phyloP scores from a whole-genome alignment of 35 echinoderm and acorn worm genomes.

The Apostichopus parvimensis region DNA sequence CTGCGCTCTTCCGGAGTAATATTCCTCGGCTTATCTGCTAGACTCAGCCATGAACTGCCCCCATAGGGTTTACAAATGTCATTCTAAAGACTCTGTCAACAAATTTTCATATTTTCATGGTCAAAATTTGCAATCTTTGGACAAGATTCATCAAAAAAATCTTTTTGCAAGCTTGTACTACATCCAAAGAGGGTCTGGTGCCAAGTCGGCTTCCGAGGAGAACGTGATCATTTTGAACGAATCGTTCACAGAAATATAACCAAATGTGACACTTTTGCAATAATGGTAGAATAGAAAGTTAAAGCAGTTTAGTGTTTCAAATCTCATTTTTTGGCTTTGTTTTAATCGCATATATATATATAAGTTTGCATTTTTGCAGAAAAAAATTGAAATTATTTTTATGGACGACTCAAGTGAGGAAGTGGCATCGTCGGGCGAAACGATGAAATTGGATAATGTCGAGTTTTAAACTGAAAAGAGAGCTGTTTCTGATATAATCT shows the following conservation, averaged over 20 bases:
- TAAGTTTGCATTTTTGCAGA: too few species aligned
- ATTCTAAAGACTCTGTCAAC: slow-evolving; percentile 45
- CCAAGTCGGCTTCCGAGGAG: slow-evolving; percentile 21
- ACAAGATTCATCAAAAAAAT: slow-evolving; percentile 28
- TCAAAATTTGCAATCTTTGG: slow-evolving; percentile 42
- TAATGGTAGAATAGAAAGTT: slow-evolving; percentile 21
- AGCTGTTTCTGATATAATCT: too few species aligned
- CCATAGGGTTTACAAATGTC: slow-evolving; percentile 52
- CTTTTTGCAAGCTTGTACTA: slow-evolving; percentile 41
- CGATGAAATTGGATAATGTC: too few species aligned
- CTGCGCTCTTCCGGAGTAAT: background rate
- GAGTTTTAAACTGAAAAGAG: too few species aligned
- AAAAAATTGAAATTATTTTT: too few species aligned
- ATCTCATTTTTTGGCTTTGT: background rate
- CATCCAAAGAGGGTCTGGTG: slow-evolving; percentile 41
- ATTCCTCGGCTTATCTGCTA: background rate
- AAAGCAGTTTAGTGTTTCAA: slow-evolving; percentile 9
- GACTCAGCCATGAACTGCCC: slow-evolving; percentile 43
- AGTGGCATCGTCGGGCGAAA: too few species aligned
- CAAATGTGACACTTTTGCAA: slow-evolving; percentile 46
- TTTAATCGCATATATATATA: background rate
- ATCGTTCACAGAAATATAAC: slow-evolving; percentile 20
- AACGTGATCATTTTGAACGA: slow-evolving; percentile 47
- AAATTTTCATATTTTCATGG: slow-evolving; percentile 54
- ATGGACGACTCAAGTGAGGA: too few species aligned